Evolutionary conservation across 2,888 invertebrate species (phyloP).

Genomic region (Quadroppia sp.): DNA sequence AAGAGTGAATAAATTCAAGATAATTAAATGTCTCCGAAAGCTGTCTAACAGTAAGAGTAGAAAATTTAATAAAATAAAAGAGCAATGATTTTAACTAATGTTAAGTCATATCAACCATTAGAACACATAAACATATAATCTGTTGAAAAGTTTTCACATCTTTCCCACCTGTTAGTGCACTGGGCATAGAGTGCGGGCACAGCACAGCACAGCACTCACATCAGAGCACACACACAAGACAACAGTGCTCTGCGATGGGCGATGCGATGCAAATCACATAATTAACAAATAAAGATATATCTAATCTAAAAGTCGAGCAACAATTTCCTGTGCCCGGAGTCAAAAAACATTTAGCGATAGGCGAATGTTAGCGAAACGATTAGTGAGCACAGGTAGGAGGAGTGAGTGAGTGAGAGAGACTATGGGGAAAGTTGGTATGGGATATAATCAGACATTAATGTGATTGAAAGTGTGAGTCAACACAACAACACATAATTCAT

Average conservation of each 20-base stretch:
- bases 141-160: conserved; percentile 17
- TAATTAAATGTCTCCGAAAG: neutral
- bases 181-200: conserved; percentile 1
- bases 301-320: conserved; percentile 21
- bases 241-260: too few relatives aligned
- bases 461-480: neutral
- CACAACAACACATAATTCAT: neutral
- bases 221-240: too few relatives aligned
- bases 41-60: neutral
- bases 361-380: conserved; percentile 9
- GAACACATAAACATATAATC: conserved; percentile 2
- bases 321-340: conserved; percentile 15
- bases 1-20: neutral
- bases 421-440: too few relatives aligned
- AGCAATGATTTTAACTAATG: neutral
- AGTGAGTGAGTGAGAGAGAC: neutral
- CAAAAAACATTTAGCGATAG: conserved; percentile 21
- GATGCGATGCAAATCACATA: conserved; percentile 30
- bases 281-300: conserved; percentile 32
- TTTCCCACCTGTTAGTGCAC: conserved; percentile 27
- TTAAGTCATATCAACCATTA: neutral
- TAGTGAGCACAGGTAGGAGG: conserved; percentile 17
- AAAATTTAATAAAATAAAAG: neutral
- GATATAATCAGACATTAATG: too few relatives aligned
- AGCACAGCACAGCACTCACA: neutral